A percentile compares a stretch with the other conserved stretches of the same genome.
Evolutionary conservation across 2,797 vertebrate species (phyloP).

Genomic region (Sciurus vulgaris): DNA sequence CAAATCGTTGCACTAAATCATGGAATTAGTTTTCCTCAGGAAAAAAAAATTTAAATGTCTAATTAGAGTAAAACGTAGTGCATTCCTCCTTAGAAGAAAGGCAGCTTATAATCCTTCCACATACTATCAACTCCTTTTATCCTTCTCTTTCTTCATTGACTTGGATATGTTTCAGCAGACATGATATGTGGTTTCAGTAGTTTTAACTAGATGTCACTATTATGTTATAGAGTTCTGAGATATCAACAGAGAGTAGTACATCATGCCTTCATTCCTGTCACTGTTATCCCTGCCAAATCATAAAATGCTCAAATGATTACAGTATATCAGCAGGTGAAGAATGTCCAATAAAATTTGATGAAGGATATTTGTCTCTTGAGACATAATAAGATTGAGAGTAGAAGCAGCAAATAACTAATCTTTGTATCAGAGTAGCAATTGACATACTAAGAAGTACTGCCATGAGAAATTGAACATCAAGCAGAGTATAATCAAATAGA

Average conservation of each 20-base stretch:
- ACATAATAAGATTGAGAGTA: conserved; percentile 1
- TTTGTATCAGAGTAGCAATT: neutral
- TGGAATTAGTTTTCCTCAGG: neutral
- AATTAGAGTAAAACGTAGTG: neutral
- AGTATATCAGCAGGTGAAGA: neutral
- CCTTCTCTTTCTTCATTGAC: neutral
- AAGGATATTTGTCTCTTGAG: conserved; percentile 3
- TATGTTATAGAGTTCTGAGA: neutral
- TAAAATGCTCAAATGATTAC: neutral
- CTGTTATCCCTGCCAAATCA: neutral
- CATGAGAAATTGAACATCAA: conserved; percentile 33
- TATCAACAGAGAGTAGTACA: neutral
- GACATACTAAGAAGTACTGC: conserved; percentile 12
- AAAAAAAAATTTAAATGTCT: neutral
- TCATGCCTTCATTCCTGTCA: neutral
- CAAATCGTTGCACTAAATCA: neutral
- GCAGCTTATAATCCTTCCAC: neutral
- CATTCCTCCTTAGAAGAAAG: neutral
- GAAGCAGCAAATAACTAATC: neutral
- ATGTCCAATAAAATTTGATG: conserved; percentile 7
- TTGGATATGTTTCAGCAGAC: neutral
- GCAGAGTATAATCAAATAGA: neutral
- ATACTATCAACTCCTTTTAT: neutral
- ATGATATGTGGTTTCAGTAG: neutral
- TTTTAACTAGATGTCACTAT: neutral